Base-by-base conservation (phyloP, 2,113 vertebrate species). In the Megaceryle maxima region DNA sequence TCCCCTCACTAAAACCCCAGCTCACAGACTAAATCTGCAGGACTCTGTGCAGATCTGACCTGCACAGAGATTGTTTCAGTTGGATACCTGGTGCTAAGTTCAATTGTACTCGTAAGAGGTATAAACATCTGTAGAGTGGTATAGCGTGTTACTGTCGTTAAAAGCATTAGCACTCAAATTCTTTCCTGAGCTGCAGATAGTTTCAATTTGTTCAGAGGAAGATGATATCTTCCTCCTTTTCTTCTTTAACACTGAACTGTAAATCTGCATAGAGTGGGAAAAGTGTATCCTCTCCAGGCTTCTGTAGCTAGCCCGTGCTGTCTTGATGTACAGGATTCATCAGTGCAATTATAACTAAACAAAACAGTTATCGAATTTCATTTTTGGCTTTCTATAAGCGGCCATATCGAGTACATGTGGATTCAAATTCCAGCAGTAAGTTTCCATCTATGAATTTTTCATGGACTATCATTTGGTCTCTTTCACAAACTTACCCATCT, bases 281-380 rank as follows among this genome's bases (percentile, higher is more conserved):
- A 48, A 63, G 5, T 4, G 2, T 29, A 13, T 70, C 8, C 3
- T 72, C 18, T 86, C 5, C 18, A 59, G 44, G 24, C 33, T 68
- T 60, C 13, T 66, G 15, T 46, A 60, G 53, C 17, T 31, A 51
- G 14, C 13, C 39, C 46, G 24, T 28, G 18, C 5, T 13, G 8
- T 59, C 39, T 21, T 62, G 20, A 22, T 12, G 6, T 11, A 18
- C 10, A 20, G 29, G 25, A 39, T 66, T 51, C 2, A 1, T 15
- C 48, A 69, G 4, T 17, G 4, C 9, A 50, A 43, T 25, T 41
- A 33, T 21, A 41, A 51, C 4, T 2, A 43, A 29, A 68, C 35
- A 5, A 59, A 77, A 16, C 2, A 4, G 20, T 6, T 1, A 26
- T 12, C 1, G 37, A 46, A 6, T 35, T 75, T 41, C 1, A 7